phyloP scores from a whole-genome alignment of 2,113 vertebrate species.

The human region GRCh38 chr4:167898001-167898500 shows the following conservation, averaged over 20 bases:
- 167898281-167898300: not conserved
- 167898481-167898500: not conserved
- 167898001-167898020: not conserved
- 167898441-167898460: not conserved
- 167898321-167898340: not conserved
- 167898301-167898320: not conserved
- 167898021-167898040: not conserved
- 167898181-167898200: not conserved
- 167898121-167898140: not conserved
- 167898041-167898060: not conserved
- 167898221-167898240: not conserved
- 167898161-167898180: not conserved
- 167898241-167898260: not conserved
- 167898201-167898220: not conserved
- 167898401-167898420: not conserved
- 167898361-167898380: not conserved
- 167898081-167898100: not conserved
- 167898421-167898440: not conserved
- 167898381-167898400: not conserved
- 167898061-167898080: not conserved
- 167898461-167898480: not conserved
- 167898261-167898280: not conserved
- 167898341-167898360: not conserved
- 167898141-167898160: not conserved
- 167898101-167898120: not conserved